These are phyloP conservation scores for Rhyacichthys aspro DNA, from an alignment of 2,797 vertebrate genomes.

Conservation along the genomic window DNA sequence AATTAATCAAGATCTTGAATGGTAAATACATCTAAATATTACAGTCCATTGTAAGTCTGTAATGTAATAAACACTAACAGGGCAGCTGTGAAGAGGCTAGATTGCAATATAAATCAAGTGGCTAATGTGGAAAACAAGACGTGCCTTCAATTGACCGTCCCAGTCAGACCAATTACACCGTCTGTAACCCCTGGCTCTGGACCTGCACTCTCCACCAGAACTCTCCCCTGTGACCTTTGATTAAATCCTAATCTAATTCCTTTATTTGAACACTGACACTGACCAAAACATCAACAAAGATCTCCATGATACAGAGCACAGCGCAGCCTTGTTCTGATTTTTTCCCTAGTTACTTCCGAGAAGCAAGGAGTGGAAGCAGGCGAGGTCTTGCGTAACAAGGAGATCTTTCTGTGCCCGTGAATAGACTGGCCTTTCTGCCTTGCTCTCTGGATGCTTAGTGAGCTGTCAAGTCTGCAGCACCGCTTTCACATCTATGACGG, in stretches of 20 bases:
- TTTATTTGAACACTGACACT: conserved; percentile 14
- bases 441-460: conserved; percentile 7
- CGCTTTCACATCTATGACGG: conserved; percentile 41
- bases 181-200: conserved; percentile 31
- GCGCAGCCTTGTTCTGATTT: conserved; percentile 11
- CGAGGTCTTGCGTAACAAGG: conserved; percentile 57
- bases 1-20: too few species aligned
- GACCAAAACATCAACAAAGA: conserved; percentile 48
- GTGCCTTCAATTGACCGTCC: conserved; percentile 9
- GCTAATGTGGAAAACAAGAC: conserved; percentile 41
- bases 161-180: conserved; percentile 33
- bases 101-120: conserved; percentile 30
- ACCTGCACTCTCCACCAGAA: conserved; percentile 19
- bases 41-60: neutral
- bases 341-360: conserved; percentile 40
- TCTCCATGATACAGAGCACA: conserved; percentile 42
- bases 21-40: neutral
- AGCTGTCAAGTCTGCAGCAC: conserved; percentile 36
- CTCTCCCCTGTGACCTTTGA: conserved; percentile 25
- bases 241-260: conserved; percentile 16
- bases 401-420: conserved; percentile 61
- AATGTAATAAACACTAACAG: conserved; percentile 21
- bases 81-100: conserved; percentile 4
- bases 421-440: conserved; percentile 45
- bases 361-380: conserved; percentile 29